These are phyloP conservation scores for Temnothorax rugatulus DNA, from an alignment of 2,888 invertebrate genomes.

Conservation along the genomic window DNA sequence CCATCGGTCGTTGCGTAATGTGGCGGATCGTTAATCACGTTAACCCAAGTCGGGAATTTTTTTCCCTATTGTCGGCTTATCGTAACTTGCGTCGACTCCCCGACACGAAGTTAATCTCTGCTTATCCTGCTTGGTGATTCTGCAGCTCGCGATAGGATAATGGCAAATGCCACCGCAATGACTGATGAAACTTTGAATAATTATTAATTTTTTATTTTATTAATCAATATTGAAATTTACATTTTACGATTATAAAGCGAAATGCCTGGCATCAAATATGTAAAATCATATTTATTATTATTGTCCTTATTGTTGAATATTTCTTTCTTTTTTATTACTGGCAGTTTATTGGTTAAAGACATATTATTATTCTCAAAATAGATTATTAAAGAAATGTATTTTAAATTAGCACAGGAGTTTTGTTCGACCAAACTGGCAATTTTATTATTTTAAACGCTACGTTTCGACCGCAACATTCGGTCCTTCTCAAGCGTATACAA, in stretches of 20 bases:
- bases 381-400: neutral
- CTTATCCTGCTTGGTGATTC: slow-evolving; percentile 24
- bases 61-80: slow-evolving; percentile 52
- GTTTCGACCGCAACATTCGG: too few relatives aligned
- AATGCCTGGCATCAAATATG: neutral
- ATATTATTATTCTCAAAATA: neutral
- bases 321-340: neutral
- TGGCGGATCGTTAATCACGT: slow-evolving; percentile 62
- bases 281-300: neutral
- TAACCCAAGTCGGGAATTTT: slow-evolving; percentile 49
- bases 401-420: too few relatives aligned
- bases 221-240: neutral
- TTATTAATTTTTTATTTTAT: neutral
- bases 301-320: neutral
- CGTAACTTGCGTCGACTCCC: slow-evolving; percentile 26
- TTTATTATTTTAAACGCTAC: too few relatives aligned
- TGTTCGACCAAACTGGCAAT: too few relatives aligned
- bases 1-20: slow-evolving; percentile 51
- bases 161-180: neutral
- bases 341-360: neutral
- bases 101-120: slow-evolving; percentile 32
- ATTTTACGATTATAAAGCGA: neutral
- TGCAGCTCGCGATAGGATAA: slow-evolving; percentile 6
- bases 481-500: too few relatives aligned
- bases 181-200: neutral